phyloP scores from a whole-genome alignment of 2,888 invertebrate species.

The Hofmannophila pseudospretella region DNA sequence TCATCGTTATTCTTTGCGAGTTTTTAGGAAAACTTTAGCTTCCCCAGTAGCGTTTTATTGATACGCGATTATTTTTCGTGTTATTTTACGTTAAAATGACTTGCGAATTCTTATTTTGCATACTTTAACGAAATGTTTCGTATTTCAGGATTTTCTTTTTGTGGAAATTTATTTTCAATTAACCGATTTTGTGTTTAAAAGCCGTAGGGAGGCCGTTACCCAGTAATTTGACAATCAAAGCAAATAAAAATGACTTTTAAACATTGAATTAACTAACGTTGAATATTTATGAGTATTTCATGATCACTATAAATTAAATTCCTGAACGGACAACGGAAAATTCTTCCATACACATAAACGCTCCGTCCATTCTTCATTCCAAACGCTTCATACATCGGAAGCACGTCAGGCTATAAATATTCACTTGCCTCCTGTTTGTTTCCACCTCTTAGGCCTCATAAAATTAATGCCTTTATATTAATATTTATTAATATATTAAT shows the following conservation, averaged over 20 bases:
- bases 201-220: too few relatives aligned
- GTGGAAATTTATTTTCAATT: too few relatives aligned
- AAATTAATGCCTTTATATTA: constrained; percentile 70
- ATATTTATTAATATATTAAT: constrained; percentile 71
- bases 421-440: constrained; percentile 60
- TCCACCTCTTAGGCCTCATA: constrained; percentile 68
- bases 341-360: constrained; percentile 23
- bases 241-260: too few relatives aligned
- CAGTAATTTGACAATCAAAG: too few relatives aligned
- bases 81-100: constrained; percentile 20
- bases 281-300: not conserved
- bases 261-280: not conserved
- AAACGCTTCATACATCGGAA: constrained; percentile 44
- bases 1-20: constrained; percentile 51
- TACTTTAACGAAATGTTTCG: not conserved
- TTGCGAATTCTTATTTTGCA: not conserved
- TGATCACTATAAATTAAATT: constrained; percentile 27
- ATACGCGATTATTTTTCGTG: constrained; percentile 37
- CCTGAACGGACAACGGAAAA: constrained; percentile 28
- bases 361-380: constrained; percentile 32
- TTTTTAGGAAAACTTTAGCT: constrained; percentile 34
- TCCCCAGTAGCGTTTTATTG: constrained; percentile 33
- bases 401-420: constrained; percentile 63
- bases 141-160: too few relatives aligned
- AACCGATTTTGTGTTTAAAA: too few relatives aligned